Evolutionary conservation across 2,888 invertebrate species (phyloP).

Genomic region (Hypercompe scribonia): DNA sequence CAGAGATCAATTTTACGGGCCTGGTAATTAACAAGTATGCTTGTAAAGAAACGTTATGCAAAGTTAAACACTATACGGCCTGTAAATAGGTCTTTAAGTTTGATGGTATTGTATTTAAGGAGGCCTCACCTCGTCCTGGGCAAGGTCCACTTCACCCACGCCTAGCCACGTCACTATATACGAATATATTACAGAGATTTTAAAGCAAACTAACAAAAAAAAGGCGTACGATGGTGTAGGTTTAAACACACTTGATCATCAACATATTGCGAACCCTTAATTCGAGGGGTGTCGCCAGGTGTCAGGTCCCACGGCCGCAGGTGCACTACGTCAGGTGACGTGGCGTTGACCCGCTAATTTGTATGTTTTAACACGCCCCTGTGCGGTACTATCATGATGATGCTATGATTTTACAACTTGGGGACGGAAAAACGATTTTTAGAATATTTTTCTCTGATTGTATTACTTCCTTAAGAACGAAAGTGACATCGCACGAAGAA

Average conservation of each 20-base stretch:
- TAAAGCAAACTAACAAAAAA: conserved; percentile 5
- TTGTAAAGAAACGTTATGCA: no score
- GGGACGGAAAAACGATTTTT: not conserved
- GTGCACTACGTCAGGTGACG: conserved; percentile 43
- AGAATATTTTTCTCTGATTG: not conserved
- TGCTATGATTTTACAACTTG: not conserved
- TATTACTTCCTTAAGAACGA: not conserved
- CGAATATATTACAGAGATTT: no score
- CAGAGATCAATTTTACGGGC: no score
- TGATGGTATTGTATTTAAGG: no score
- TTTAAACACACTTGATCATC: conserved; percentile 16
- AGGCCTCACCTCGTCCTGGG: no score
- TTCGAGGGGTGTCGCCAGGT: conserved; percentile 40
- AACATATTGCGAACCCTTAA: conserved; percentile 13
- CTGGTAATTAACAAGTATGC: no score
- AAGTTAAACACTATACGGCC: no score
- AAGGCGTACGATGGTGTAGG: not conserved
- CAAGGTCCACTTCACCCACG: no score
- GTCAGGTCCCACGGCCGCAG: conserved; percentile 59
- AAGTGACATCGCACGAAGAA: no score
- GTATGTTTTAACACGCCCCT: conserved; percentile 9
- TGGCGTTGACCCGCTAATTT: conserved; percentile 25
- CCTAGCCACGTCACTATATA: no score
- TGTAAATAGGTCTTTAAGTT: no score
- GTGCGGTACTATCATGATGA: not conserved